A percentile compares a stretch with the other conserved stretches of the same genome.
Conservation (phyloP, 2,113 vertebrate species). For the Python bivittatus region DNA sequence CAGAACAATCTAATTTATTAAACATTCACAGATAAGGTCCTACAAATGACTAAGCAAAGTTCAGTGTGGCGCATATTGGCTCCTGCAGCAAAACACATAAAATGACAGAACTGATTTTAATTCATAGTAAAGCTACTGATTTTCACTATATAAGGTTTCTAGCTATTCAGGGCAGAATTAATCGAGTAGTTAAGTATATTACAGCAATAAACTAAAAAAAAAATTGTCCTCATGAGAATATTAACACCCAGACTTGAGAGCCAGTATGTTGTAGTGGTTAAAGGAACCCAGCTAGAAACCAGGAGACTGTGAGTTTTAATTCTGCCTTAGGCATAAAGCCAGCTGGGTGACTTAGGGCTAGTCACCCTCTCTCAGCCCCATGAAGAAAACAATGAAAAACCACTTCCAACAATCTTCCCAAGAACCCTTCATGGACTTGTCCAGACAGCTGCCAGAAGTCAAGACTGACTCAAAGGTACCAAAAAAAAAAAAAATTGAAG, state of each 20-base stretch:
- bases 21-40: not conserved
- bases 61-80: not conserved
- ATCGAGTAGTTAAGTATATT: not conserved
- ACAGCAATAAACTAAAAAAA: not conserved
- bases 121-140: not conserved
- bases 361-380: not conserved
- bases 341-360: not conserved
- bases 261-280: not conserved
- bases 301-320: not conserved
- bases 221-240: too few relatives aligned
- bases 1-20: slow-evolving; percentile 23
- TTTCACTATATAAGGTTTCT: not conserved
- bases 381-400: not conserved
- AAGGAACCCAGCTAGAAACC: not conserved
- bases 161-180: not conserved
- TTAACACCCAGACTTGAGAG: not conserved
- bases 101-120: not conserved
- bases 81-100: not conserved
- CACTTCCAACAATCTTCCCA: not conserved
- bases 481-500: not conserved
- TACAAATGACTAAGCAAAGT: not conserved
- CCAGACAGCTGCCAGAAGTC: not conserved
- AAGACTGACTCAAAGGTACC: not conserved
- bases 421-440: not conserved
- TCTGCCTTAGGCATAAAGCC: not conserved